Percentiles rank a stretch among this genome's conserved stretches.
phyloP scores from a whole-genome alignment of 2,797 vertebrate genomes.

The Acestrorhynchus altus region DNA sequence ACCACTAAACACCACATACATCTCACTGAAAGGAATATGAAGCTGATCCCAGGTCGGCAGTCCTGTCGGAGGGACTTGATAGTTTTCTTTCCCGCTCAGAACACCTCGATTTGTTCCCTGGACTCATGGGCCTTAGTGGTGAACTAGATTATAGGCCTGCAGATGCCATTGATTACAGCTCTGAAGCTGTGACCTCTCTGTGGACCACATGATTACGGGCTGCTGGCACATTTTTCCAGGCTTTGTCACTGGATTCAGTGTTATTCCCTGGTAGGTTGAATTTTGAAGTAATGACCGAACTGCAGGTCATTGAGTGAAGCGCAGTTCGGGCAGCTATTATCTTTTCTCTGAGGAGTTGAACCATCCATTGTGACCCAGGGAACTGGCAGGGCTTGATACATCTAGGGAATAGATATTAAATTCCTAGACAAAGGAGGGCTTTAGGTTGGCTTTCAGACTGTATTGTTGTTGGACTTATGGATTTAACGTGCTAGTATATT shows the following conservation, averaged over 20 bases:
- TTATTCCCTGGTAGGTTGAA: conserved; percentile 1
- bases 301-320: not conserved
- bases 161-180: conserved; percentile 23
- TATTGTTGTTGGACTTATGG: too few species aligned
- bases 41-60: not conserved
- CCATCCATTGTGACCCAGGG: not conserved
- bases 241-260: not conserved
- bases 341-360: not conserved
- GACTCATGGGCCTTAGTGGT: not conserved
- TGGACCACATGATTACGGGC: conserved; percentile 9
- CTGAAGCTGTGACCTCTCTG: conserved; percentile 8
- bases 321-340: not conserved
- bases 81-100: not conserved
- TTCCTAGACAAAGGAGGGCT: not conserved
- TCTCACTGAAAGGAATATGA: not conserved
- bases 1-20: not conserved
- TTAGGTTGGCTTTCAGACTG: not conserved
- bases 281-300: not conserved
- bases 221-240: not conserved
- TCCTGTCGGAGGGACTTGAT: not conserved
- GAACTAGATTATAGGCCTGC: conserved; percentile 35
- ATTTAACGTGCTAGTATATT: too few species aligned
- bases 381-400: not conserved
- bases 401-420: not conserved
- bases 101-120: not conserved